Evolutionary conservation across 2,888 invertebrate species (phyloP).

Genomic region (Drosophila macrospina): DNA sequence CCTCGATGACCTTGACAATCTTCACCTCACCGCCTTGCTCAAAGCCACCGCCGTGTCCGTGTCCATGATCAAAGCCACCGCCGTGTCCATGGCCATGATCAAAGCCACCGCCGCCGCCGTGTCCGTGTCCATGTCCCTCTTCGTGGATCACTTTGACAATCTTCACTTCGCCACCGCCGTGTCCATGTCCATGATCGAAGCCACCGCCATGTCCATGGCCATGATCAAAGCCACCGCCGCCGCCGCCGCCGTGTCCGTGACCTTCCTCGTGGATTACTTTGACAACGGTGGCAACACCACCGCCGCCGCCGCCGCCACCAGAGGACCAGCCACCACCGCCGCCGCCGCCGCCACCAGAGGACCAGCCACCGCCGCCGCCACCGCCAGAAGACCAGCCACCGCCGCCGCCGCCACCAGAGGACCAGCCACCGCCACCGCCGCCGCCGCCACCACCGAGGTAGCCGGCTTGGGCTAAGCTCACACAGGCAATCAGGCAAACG

Average conservation of each 20-base stretch:
- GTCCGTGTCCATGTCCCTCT: slow-evolving; percentile 36
- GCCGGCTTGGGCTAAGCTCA: slow-evolving; percentile 62
- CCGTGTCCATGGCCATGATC: slow-evolving; percentile 4
- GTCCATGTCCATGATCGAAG: slow-evolving; percentile 33
- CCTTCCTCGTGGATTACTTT: slow-evolving; percentile 56
- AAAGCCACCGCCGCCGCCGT: slow-evolving; percentile 14
- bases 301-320: slow-evolving; percentile 21
- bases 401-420: slow-evolving; percentile 39
- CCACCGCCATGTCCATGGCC: slow-evolving; percentile 29
- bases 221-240: slow-evolving; percentile 30
- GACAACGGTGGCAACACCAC: slow-evolving; percentile 45
- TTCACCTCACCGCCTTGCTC: slow-evolving; percentile 31
- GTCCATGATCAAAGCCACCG: slow-evolving; percentile 9
- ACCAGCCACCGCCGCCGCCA: slow-evolving; percentile 23
- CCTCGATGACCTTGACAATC: slow-evolving; percentile 56
- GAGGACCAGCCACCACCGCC: slow-evolving; percentile 36
- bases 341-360: slow-evolving; percentile 46
- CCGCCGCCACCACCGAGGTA: slow-evolving; percentile 57
- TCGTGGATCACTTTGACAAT: slow-evolving; percentile 63
- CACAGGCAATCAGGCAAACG: slow-evolving; percentile 69
- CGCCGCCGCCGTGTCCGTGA: slow-evolving; percentile 34
- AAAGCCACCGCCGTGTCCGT: slow-evolving; percentile 7
- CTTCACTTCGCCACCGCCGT: slow-evolving; percentile 50
- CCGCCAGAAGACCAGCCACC: background rate
- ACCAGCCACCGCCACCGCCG: slow-evolving; percentile 51